Evolutionary conservation across 2,797 vertebrate species (phyloP), one percentile per base, ranked within the genome.

Genomic region (Paramormyrops hopkinsi): DNA sequence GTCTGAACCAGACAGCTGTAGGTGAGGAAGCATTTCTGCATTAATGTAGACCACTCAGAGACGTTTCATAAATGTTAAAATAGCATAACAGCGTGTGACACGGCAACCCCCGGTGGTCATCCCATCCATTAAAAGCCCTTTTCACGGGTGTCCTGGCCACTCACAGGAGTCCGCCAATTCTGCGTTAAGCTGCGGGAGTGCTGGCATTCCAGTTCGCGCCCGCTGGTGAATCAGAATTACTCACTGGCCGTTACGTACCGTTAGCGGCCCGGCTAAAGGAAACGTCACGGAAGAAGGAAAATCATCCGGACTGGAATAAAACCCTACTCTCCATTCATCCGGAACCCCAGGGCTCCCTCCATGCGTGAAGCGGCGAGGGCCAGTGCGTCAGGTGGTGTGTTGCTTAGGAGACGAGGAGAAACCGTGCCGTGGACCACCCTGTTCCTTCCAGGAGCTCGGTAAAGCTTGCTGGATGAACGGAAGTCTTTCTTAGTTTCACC

Each of bases 401-500:
- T 54, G 51, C 48, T 54, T 17, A 54, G 51, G 48, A 22, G 79
- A 84, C 33, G 5, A 7, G 37, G 33, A 19, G 73, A 79, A 3
- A 44, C 33, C 6, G 6, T 9, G 14, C 73, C 17, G 14, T n/a
- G 29, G 73, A 79, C 12, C 73, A 37, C 73, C 37, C 7, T 19
- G 4, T 19, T 76, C 69, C 73, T 79, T 37, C 37, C 44, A 84
- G 41, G 44, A 48, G 79, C 73, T 37, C 14, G 17, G 73, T 44
- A 79, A 41, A 41, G 33, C 73, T 79, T 79, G 69, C 29, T 76
- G 69, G 69, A 76, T 85, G 83, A 22, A 50, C 8, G 9, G 37
- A 88, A 88, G 76, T 90, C 91, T 90, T 95, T 96, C 96, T 96
- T 97, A 95, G 90, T 96, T 96, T 86, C 96, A 97, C 96, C 92